Evolutionary conservation across 2,797 vertebrate species (phyloP).

Genomic region (Lophius americanus): DNA sequence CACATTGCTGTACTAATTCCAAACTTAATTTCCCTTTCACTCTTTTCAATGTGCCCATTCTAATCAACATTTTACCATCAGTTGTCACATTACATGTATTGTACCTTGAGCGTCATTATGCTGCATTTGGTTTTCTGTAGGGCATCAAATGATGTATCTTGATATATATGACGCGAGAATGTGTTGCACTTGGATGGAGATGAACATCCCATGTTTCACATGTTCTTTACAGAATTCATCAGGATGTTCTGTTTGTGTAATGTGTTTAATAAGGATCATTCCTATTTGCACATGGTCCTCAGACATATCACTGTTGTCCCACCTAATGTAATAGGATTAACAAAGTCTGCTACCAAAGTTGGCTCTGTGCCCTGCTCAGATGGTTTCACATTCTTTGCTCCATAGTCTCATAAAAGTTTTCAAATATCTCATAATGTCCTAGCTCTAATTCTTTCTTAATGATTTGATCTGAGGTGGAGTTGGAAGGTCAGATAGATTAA

Average conservation of each 20-base stretch:
- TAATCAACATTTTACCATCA: slow-evolving; percentile 1
- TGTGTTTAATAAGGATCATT: background rate
- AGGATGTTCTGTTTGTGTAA: background rate
- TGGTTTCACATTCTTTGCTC: background rate
- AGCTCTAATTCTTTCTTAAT: too few relatives aligned
- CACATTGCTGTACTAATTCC: background rate
- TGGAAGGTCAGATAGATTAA: too few relatives aligned
- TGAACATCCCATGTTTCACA: background rate
- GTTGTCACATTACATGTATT: slow-evolving; percentile 1
- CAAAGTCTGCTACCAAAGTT: too few relatives aligned
- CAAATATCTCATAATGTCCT: background rate
- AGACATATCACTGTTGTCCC: background rate
- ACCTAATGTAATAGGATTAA: background rate
- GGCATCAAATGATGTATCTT: background rate
- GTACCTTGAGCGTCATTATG: background rate
- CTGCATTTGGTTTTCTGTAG: too few relatives aligned
- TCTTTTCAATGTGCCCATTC: background rate
- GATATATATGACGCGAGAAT: background rate
- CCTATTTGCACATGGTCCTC: background rate
- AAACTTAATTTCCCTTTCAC: background rate
- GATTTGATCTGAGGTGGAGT: too few relatives aligned
- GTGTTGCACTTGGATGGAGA: slow-evolving; percentile 5
- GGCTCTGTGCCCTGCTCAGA: too few relatives aligned
- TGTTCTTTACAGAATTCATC: background rate
- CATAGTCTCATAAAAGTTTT: background rate